Base-by-base conservation (phyloP, 2,797 vertebrate species). In the Antrozous pallidus region DNA sequence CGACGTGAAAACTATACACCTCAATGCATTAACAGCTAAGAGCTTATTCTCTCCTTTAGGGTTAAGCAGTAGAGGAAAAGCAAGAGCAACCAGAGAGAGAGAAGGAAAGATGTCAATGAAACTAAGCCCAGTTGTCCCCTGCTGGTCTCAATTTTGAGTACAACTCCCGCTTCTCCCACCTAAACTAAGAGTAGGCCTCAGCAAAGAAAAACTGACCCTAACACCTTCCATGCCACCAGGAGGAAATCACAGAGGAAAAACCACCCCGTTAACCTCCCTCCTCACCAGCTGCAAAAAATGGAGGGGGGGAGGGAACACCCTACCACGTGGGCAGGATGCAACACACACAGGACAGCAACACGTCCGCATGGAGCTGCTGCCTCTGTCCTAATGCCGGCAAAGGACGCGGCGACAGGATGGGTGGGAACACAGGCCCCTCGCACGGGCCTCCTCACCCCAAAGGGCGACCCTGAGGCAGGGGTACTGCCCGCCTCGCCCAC, bases 261-360 rank as follows among this genome's bases (percentile, higher is more conserved):
- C 61, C 80, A 93, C 84, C 47, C 78, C 10, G 42, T 42, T 56
- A 49, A 71, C 85, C 94, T 89, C 81, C 81, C 93, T 95, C 77
- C 67, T 71, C 70, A 75, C 58, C 73, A 95, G 90, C 95, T 40
- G 94, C 93, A 93, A 93, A 93, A 94, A 95, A 92, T 84, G 94
- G 88, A 71, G 63, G 36, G 73, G 69, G 40, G 47, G 65, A 67
- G 73, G 74, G 71, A 82, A 94, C 94, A 96, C 93, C 88, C 95
- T 95, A 97, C 96, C 97, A 97, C 96, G 96, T 97, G 96, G 96
- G 96, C 96, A 97, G 88, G 96, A 97, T 96, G 95, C 96, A 96
- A 96, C 89, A 96, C 96, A 96, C 95, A 94, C 94, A 82, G 95
- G 91, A 95, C 96, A 95, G 95, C 93, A 96, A 97, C 97, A 97